Percentiles rank a stretch among this genome's conserved stretches.
Evolutionary conservation across 1,140 invertebrate genomes (phyloP).

Genomic region (Cydia amplana): DNA sequence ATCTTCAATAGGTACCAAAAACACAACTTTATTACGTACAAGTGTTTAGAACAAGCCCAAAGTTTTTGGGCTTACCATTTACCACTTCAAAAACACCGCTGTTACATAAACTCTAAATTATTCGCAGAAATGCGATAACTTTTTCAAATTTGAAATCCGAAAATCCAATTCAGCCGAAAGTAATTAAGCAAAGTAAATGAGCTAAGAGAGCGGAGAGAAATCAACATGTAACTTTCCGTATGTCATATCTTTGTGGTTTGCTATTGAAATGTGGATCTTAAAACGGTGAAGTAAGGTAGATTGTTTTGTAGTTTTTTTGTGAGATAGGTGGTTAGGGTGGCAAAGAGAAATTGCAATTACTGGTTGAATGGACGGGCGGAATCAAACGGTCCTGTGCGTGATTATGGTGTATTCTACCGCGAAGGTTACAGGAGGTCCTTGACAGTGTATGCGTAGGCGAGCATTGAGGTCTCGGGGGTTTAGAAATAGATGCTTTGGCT

Average conservation of each 20-base stretch:
- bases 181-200: constrained; percentile 27
- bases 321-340: not conserved
- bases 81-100: not conserved
- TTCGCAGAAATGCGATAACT: not conserved
- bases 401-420: constrained; percentile 11
- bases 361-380: constrained; percentile 18
- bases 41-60: not conserved
- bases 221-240: not conserved
- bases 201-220: constrained; percentile 12
- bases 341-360: constrained; percentile 22
- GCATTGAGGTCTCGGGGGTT: not conserved
- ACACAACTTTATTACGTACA: too few relatives aligned
- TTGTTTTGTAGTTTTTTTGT: not conserved
- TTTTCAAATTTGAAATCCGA: constrained; percentile 19
- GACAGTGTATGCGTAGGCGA: not conserved
- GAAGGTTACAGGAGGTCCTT: not conserved
- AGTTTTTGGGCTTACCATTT: too few relatives aligned
- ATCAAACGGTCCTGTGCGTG: constrained; percentile 18
- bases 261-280: not conserved
- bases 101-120: not conserved
- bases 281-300: not conserved
- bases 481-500: not conserved
- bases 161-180: constrained; percentile 16
- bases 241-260: not conserved
- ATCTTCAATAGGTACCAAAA: too few relatives aligned